These are phyloP conservation scores for Bos indicus DNA, from an alignment of 2,113 vertebrate species.

Conservation along the genomic window DNA sequence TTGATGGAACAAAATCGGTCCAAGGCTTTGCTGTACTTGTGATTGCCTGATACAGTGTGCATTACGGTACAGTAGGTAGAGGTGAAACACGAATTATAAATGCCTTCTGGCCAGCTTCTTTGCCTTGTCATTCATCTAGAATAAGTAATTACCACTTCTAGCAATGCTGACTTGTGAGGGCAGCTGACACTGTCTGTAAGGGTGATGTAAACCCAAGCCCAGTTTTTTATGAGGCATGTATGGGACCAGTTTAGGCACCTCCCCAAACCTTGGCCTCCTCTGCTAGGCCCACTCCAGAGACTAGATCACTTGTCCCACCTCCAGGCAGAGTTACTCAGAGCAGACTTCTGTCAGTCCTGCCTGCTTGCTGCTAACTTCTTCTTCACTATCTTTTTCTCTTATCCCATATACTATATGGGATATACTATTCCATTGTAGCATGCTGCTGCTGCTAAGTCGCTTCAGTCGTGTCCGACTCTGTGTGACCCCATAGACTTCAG, in stretches of 20 bases:
- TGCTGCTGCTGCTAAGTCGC: too few species aligned
- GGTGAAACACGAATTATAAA: not conserved
- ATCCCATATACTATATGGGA: not conserved
- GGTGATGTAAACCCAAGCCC: too few species aligned
- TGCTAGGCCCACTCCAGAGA: not conserved
- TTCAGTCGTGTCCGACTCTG: too few species aligned
- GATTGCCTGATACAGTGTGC: not conserved
- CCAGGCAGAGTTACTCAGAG: not conserved
- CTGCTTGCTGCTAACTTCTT: too few species aligned
- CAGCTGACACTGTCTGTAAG: not conserved
- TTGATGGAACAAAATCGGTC: not conserved
- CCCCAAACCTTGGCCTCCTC: not conserved
- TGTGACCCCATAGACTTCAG: too few species aligned
- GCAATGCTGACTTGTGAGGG: not conserved
- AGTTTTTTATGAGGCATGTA: not conserved
- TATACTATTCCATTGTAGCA: not conserved
- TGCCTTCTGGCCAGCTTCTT: not conserved
- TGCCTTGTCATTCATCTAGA: not conserved
- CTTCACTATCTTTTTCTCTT: not conserved
- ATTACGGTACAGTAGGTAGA: not conserved
- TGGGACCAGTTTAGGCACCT: not conserved
- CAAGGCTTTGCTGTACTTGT: not conserved
- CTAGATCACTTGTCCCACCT: not conserved
- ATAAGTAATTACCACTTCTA: not conserved
- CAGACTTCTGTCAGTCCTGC: not conserved